Percentiles rank a stretch among this genome's conserved stretches.
These are phyloP conservation scores for Spilogale gracilis DNA, from an alignment of 2,113 vertebrate species.

Conservation along the genomic window DNA sequence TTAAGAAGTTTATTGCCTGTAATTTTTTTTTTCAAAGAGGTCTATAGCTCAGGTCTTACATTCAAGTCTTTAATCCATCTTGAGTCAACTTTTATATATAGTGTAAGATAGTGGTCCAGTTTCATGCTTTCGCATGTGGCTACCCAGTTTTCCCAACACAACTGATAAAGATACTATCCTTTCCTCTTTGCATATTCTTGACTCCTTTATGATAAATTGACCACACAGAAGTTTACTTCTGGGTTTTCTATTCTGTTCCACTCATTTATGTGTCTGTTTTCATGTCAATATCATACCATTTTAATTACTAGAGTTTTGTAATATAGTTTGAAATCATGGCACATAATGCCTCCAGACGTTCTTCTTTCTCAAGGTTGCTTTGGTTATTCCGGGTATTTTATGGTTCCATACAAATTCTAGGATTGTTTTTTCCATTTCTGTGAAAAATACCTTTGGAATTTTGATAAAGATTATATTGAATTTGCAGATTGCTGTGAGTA, in stretches of 20 bases:
- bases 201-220: background rate
- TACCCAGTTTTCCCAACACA: background rate
- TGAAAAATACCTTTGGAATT: background rate
- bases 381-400: background rate
- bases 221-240: background rate
- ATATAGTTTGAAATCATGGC: background rate
- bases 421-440: background rate
- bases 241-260: background rate
- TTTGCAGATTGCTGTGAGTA: background rate
- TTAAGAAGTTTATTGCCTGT: background rate
- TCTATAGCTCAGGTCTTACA: background rate
- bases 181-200: background rate
- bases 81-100: background rate
- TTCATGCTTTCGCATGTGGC: background rate
- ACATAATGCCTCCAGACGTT: background rate
- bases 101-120: background rate
- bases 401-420: background rate
- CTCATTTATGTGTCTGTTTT: background rate
- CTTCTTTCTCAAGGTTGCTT: background rate
- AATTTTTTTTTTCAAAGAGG: background rate
- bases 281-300: background rate
- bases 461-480: background rate
- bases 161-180: background rate
- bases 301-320: background rate
- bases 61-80: background rate